Percentiles rank a stretch among this genome's conserved stretches.
phyloP scores from a whole-genome alignment of 2,797 vertebrate species.

The Sebastiscus tertius region DNA sequence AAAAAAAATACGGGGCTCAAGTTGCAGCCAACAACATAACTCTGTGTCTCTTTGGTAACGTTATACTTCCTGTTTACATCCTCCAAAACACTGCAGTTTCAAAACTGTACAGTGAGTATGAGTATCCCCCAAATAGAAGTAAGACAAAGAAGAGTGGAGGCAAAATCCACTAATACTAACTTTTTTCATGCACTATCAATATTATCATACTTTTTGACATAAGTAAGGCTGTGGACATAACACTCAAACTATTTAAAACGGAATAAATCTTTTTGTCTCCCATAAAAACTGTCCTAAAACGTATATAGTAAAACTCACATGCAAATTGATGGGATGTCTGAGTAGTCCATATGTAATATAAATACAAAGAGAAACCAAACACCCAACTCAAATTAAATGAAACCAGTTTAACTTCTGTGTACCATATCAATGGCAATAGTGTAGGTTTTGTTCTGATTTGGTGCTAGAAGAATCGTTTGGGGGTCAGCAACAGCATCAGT shows the following conservation, averaged over 20 bases:
- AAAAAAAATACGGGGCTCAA: background rate
- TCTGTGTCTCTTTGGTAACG: background rate
- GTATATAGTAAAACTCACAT: background rate
- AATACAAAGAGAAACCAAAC: too few relatives aligned
- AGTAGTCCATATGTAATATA: too few relatives aligned
- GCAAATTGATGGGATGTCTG: too few relatives aligned
- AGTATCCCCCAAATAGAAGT: background rate
- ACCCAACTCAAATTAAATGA: too few relatives aligned
- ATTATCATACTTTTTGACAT: background rate
- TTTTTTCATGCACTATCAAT: background rate
- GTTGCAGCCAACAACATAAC: background rate
- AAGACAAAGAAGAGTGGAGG: background rate
- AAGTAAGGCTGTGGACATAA: background rate
- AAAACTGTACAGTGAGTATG: background rate
- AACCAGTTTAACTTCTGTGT: too few relatives aligned
- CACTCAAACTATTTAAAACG: background rate
- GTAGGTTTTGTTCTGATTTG: background rate
- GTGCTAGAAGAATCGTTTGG: background rate
- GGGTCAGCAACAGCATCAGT: background rate
- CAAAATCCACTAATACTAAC: background rate
- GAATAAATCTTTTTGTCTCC: background rate
- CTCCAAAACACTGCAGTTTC: background rate
- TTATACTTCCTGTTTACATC: background rate
- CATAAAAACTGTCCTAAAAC: background rate
- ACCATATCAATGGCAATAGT: background rate